Conservation (phyloP, 2,797 vertebrate genomes). For the Malacoctenus gilli region DNA sequence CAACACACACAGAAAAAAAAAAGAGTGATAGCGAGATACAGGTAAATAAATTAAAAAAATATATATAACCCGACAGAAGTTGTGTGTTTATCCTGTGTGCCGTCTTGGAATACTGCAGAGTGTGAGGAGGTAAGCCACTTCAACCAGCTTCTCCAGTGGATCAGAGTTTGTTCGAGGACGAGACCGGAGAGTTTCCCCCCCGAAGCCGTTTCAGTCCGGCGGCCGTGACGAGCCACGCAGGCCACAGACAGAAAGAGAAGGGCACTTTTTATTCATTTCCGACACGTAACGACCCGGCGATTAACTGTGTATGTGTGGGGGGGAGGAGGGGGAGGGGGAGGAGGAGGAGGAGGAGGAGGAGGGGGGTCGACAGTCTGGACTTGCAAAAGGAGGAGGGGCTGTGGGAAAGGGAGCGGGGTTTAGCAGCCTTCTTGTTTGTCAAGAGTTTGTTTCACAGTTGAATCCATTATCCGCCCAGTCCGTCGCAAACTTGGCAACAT, state of each 20-base stretch:
- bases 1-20: conserved; percentile 18
- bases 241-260: conserved; percentile 73
- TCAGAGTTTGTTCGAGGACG: conserved; percentile 75
- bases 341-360: conserved; percentile 21
- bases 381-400: conserved; percentile 34
- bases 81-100: conserved; percentile 73
- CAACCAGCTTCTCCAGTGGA: conserved; percentile 74
- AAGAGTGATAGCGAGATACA: conserved; percentile 65
- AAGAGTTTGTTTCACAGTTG: conserved; percentile 86
- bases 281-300: conserved; percentile 49
- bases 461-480: conserved; percentile 75
- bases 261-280: conserved; percentile 61
- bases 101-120: conserved; percentile 81
- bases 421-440: conserved; percentile 83
- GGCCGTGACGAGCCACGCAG: conserved; percentile 59
- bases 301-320: no score
- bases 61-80: conserved; percentile 59
- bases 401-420: conserved; percentile 32
- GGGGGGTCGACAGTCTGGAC: conserved; percentile 47
- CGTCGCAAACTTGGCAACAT: conserved; percentile 77
- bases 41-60: conserved; percentile 71
- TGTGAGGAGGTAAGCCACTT: conserved; percentile 72
- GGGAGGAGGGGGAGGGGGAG: conserved; percentile 25
- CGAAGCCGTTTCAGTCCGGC: conserved; percentile 35
- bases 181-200: conserved; percentile 47